Conservation (phyloP, 2,888 invertebrate genomes). For the Theodoxus fluviatilis region DNA sequence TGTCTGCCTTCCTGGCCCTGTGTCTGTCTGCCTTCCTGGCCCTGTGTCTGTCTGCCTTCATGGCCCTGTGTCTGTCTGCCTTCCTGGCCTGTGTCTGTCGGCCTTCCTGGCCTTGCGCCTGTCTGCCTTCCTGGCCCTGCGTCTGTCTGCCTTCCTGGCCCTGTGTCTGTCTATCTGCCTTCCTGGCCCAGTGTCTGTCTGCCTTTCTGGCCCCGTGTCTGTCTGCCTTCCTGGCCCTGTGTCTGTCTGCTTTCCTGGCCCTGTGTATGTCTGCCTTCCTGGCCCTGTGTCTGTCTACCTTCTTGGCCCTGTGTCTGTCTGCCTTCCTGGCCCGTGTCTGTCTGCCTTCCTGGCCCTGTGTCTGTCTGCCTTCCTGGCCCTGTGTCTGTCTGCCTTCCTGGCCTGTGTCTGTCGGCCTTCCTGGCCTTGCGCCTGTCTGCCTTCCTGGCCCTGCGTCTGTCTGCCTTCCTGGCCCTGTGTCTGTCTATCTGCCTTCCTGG, state of each 20-base stretch:
- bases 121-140: too few relatives aligned
- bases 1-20: too few relatives aligned
- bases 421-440: background rate
- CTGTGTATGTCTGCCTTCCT: background rate
- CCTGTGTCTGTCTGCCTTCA: background rate
- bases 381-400: background rate
- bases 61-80: too few relatives aligned
- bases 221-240: slow-evolving; percentile 9
- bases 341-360: background rate
- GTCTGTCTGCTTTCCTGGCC: background rate
- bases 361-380: background rate
- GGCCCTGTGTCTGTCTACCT: background rate
- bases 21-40: too few relatives aligned
- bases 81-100: background rate
- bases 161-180: background rate
- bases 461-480: background rate
- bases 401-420: background rate
- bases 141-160: too few relatives aligned
- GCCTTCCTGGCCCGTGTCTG: background rate
- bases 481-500: background rate
- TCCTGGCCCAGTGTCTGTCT: too few relatives aligned
- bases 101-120: background rate
- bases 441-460: background rate
- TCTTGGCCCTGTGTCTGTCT: background rate
- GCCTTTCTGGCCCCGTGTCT: background rate